Conservation (phyloP, 1,140 invertebrate genomes). For the Chlorops oryzae region DNA sequence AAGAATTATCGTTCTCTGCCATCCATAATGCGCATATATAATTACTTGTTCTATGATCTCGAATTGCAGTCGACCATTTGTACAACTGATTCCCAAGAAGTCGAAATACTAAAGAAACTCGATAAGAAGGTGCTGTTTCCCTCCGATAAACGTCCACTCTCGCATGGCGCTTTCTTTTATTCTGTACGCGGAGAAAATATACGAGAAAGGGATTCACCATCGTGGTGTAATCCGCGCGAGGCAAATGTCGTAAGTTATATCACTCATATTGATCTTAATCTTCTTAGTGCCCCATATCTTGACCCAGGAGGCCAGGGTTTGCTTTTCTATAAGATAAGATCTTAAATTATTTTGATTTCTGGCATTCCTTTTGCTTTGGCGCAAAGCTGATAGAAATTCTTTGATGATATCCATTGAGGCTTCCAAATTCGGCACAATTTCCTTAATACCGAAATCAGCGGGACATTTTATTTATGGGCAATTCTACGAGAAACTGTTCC, state of each 20-base stretch:
- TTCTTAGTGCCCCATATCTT: background rate
- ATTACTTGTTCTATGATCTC: slow-evolving; percentile 66
- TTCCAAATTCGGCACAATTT: no score
- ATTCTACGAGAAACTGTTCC: no score
- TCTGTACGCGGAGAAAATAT: slow-evolving; percentile 68
- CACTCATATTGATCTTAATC: background rate
- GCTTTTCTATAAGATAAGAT: no score
- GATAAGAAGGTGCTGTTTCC: slow-evolving; percentile 10
- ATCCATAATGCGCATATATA: slow-evolving; percentile 65
- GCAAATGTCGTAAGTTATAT: slow-evolving; percentile 59
- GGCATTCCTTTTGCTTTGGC: no score
- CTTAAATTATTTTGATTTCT: no score
- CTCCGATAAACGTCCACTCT: slow-evolving; percentile 28
- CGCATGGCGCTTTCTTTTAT: slow-evolving; percentile 73
- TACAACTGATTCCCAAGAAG: slow-evolving; percentile 16
- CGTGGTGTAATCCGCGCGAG: slow-evolving; percentile 84
- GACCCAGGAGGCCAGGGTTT: no score
- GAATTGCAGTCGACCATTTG: slow-evolving; percentile 31
- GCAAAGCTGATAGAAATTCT: no score
- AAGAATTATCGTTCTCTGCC: slow-evolving; percentile 72
- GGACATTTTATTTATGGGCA: no score
- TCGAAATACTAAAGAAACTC: slow-evolving; percentile 13
- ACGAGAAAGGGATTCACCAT: slow-evolving; percentile 66
- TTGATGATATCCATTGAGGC: no score
- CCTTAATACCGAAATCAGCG: no score